These are phyloP conservation scores for Alces alces DNA, from an alignment of 2,113 vertebrate genomes.

Conservation along the genomic window DNA sequence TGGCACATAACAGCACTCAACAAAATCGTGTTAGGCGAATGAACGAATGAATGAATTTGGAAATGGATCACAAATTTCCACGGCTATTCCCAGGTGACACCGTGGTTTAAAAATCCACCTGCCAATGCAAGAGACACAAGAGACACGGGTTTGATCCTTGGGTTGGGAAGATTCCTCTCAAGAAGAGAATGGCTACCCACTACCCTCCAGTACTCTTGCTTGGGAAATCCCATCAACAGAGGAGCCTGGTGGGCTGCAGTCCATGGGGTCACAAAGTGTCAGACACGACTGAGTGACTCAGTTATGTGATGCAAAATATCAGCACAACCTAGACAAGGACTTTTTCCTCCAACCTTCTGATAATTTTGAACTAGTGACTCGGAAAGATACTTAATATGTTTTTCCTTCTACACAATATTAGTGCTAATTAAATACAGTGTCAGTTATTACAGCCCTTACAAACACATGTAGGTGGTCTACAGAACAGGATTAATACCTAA, in stretches of 20 bases:
- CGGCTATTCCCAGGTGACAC: background rate
- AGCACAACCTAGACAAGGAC: background rate
- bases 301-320: background rate
- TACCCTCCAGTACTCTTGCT: background rate
- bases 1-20: background rate
- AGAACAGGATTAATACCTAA: conserved; percentile 40
- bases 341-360: background rate
- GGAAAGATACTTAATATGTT: conserved; percentile 36
- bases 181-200: background rate
- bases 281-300: background rate
- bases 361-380: conserved; percentile 29
- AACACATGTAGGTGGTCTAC: conserved; percentile 44
- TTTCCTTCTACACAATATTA: conserved; percentile 46
- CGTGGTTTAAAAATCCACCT: background rate
- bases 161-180: background rate
- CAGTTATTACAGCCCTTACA: background rate
- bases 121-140: background rate
- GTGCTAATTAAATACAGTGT: conserved; percentile 57
- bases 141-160: background rate
- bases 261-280: background rate
- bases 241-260: background rate
- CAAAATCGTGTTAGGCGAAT: background rate
- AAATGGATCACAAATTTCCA: background rate
- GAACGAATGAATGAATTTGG: background rate
- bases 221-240: background rate